Percentiles rank a stretch among this genome's conserved stretches.
phyloP scores from a whole-genome alignment of 2,797 vertebrate genomes.

The Darevskia mixta region DNA sequence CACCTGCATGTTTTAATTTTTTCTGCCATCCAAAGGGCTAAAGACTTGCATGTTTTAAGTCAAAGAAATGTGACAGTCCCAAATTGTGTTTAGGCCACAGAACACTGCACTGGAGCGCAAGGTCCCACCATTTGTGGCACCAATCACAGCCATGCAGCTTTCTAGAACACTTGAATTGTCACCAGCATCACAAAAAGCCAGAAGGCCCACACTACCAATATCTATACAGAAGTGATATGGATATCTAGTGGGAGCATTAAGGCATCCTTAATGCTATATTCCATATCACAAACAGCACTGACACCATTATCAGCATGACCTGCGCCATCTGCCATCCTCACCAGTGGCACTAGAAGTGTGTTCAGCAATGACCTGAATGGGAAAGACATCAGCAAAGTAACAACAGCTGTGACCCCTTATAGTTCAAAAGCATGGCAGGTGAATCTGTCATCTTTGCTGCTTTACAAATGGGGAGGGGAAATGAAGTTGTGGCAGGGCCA shows the following conservation, averaged over 20 bases:
- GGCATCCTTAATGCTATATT: not conserved
- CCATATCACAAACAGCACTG: not conserved
- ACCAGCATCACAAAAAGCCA: constrained; percentile 3
- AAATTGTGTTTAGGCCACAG: not conserved
- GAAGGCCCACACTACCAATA: not conserved
- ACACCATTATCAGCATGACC: not conserved
- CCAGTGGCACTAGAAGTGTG: not conserved
- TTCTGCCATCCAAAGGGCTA: not conserved
- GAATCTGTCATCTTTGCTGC: not conserved
- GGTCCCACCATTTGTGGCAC: not conserved
- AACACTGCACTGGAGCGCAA: not conserved
- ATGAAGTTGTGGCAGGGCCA: not conserved
- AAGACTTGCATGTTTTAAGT: not conserved
- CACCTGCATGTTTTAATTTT: not conserved
- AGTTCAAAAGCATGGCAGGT: not conserved
- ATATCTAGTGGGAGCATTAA: constrained; percentile 3
- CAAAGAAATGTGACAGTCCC: not conserved
- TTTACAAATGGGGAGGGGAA: not conserved
- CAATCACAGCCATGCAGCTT: constrained; percentile 7
- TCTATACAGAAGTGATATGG: not conserved
- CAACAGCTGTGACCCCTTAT: not conserved
- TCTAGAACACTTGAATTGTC: constrained; percentile 3
- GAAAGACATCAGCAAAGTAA: constrained; percentile 12
- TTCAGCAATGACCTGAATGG: constrained; percentile 19
- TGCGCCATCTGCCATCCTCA: not conserved